Evolutionary conservation across 37 sponge, comb jelly and placozoan genomes (phyloP).

Genomic region (Hexactinellida sp.): DNA sequence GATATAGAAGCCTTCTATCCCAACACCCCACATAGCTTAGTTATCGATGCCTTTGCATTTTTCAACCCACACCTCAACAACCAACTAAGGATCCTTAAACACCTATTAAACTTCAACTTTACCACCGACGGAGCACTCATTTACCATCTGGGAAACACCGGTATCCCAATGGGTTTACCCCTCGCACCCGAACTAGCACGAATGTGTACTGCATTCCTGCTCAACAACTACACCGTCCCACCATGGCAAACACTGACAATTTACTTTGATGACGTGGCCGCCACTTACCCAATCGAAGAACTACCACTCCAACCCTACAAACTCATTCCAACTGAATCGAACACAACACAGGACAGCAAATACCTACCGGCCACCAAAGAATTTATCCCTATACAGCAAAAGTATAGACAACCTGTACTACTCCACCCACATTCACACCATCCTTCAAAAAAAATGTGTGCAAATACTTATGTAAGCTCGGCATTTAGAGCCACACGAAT

Average conservation of each 20-base stretch:
- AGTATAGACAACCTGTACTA: neutral
- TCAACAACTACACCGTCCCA: neutral
- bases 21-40: neutral
- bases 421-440: neutral
- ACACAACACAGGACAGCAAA: neutral
- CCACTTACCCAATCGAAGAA: neutral
- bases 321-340: neutral
- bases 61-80: neutral
- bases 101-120: neutral
- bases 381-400: neutral
- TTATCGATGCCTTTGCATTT: neutral
- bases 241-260: neutral
- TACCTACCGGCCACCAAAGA: neutral
- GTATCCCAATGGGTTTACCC: neutral
- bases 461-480: neutral
- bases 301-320: neutral
- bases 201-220: neutral
- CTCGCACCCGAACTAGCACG: neutral
- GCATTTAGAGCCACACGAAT: neutral
- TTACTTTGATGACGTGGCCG: neutral
- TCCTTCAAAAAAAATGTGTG: neutral
- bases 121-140: neutral
- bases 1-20: neutral
- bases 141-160: neutral
- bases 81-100: neutral